Evolutionary conservation across 2,113 vertebrate genomes (phyloP).

Genomic region (Panthera tigris): DNA sequence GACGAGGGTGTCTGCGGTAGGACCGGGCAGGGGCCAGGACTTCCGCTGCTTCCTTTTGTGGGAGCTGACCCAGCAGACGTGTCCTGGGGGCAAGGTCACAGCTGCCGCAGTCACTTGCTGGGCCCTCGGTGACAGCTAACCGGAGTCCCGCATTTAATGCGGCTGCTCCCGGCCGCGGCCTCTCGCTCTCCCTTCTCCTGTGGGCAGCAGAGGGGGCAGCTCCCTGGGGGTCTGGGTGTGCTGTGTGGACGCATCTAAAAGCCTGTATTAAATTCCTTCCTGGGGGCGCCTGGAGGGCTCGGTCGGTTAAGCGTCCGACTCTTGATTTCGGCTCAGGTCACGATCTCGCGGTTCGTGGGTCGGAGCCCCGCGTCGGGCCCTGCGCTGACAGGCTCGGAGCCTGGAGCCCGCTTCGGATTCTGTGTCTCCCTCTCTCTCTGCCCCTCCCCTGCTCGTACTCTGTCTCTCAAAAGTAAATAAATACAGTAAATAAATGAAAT

Average conservation of each 20-base stretch:
- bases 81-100: background rate
- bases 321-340: too few species aligned
- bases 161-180: rapidly evolving
- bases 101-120: background rate
- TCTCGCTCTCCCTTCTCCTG: background rate
- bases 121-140: background rate
- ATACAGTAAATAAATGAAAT: background rate
- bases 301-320: too few species aligned
- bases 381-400: too few species aligned
- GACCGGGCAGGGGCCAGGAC: too few species aligned
- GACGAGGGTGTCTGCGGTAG: rapidly evolving
- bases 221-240: background rate
- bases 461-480: too few species aligned
- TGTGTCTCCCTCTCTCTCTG: too few species aligned
- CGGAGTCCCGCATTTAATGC: background rate
- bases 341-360: too few species aligned
- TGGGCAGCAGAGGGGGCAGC: background rate
- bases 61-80: background rate
- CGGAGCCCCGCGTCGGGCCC: too few species aligned
- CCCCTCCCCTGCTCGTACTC: too few species aligned
- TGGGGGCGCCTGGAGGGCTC: too few species aligned
- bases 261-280: background rate
- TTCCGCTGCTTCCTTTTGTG: too few species aligned
- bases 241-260: background rate
- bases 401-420: too few species aligned